These are phyloP conservation scores for Euthynnus affinis DNA, from an alignment of 2,797 vertebrate species.

Conservation along the genomic window DNA sequence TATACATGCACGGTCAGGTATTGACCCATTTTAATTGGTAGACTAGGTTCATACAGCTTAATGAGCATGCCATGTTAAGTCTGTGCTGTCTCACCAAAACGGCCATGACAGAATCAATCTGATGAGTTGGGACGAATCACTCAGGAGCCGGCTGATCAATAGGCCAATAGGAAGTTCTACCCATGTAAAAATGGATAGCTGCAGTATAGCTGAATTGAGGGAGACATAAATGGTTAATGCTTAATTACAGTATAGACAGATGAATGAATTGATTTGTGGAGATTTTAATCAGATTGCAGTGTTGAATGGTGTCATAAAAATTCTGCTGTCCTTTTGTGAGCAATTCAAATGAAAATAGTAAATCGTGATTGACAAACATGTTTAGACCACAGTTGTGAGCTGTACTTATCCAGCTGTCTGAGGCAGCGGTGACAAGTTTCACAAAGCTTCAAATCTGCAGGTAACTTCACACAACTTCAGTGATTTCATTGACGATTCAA, in stretches of 20 bases:
- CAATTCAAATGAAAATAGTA: constrained; percentile 4
- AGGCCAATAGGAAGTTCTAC: constrained; percentile 67
- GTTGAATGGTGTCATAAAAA: constrained; percentile 9
- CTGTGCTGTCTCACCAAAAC: constrained; percentile 76
- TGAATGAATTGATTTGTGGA: constrained; percentile 38
- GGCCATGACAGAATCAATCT: constrained; percentile 76
- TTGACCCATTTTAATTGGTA: constrained; percentile 20
- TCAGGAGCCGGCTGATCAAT: constrained; percentile 72
- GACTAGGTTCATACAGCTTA: constrained; percentile 52
- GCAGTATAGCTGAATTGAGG: constrained; percentile 57
- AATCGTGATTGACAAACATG: neutral
- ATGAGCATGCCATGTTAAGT: constrained; percentile 67
- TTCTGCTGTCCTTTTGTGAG: neutral
- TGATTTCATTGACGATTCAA: constrained; percentile 59
- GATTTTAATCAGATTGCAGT: constrained; percentile 37
- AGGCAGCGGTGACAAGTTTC: constrained; percentile 26
- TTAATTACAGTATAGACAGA: constrained; percentile 51
- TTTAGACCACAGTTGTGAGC: neutral
- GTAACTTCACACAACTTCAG: constrained; percentile 52
- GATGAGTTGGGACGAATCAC: constrained; percentile 67
- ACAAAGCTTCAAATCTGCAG: constrained; percentile 23
- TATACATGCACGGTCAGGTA: constrained; percentile 7
- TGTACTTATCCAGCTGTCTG: neutral
- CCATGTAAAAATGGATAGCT: constrained; percentile 63
- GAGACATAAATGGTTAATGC: constrained; percentile 42